These are phyloP conservation scores for Neodiprion pinetum DNA, from an alignment of 1,140 invertebrate species.

Conservation along the genomic window DNA sequence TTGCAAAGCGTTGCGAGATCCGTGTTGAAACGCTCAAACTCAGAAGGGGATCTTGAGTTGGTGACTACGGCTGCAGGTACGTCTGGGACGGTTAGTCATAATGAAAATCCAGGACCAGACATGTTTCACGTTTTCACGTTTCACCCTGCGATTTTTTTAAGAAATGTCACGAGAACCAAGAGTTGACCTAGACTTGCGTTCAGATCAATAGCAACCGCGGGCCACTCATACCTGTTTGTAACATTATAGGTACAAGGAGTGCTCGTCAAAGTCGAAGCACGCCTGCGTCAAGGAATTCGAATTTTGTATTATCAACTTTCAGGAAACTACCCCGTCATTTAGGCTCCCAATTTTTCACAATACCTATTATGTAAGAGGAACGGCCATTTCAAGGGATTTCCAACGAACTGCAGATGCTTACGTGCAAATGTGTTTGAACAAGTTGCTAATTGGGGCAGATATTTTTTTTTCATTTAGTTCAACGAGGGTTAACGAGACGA, in stretches of 20 bases:
- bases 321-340: too few relatives aligned
- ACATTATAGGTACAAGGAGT: not conserved
- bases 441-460: too few relatives aligned
- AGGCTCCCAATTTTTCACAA: too few relatives aligned
- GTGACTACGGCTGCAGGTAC: constrained; percentile 27
- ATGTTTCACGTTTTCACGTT: constrained; percentile 27
- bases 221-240: not conserved
- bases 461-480: too few relatives aligned
- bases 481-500: too few relatives aligned
- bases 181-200: not conserved
- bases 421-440: too few relatives aligned
- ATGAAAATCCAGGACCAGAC: constrained; percentile 42
- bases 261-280: not conserved
- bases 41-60: constrained; percentile 38
- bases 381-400: too few relatives aligned
- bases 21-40: constrained; percentile 52
- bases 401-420: too few relatives aligned
- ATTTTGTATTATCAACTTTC: too few relatives aligned
- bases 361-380: too few relatives aligned
- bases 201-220: not conserved
- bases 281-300: not conserved
- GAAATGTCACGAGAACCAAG: not conserved
- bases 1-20: constrained; percentile 60
- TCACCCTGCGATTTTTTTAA: too few relatives aligned
- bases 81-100: constrained; percentile 48